Evolutionary conservation across 2,113 vertebrate genomes (phyloP), one percentile per base, ranked within the genome.

Genomic region (Galeopterus variegatus): DNA sequence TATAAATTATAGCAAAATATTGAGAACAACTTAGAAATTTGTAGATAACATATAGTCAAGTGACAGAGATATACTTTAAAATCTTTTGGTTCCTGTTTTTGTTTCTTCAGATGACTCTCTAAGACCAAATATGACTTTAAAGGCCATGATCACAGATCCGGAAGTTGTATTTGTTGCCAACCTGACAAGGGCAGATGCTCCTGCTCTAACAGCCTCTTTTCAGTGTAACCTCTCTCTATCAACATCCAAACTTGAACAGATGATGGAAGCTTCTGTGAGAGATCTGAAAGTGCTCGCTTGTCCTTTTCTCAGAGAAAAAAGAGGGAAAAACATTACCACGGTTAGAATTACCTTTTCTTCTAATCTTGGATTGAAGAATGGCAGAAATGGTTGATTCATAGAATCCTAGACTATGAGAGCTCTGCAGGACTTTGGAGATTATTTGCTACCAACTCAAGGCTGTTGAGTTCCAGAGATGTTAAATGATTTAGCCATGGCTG

Each of bases 101-200:
- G 6, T 84, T 96, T 97, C 86, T 86, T 88, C 92, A 99, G 98
- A 98, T 94, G 88, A 92, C 4, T 82, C 98, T 91, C 48, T 90
- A 15, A 56, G 83, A 67, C 93, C 98, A 86, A 98, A 98, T 67
- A 98, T 99, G 85, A 98, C 52, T 13, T 54, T 99, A 36, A 99
- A 98, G 54, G 99, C 98, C 3, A 98, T 99, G 90, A 98, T 99
- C 77, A 97, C 99, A 95, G 99, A 99, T 97, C 99, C 99, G 0
- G 99, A 99, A 98, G 99, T 99, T 92, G 99, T 99, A 6, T 99
- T 99, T 93, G 99, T 99, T 89, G 99, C 99, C 85, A 99, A 95
- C 96, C 98, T 99, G 97, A 99, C 99, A 94, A 99, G 97, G 70
- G 99, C 99, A 0, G 99, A 99, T 21, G 99, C 99, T 7, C 99